Evolutionary conservation across 2,113 vertebrate genomes (phyloP).

Genomic region (Charadrius vociferus): DNA sequence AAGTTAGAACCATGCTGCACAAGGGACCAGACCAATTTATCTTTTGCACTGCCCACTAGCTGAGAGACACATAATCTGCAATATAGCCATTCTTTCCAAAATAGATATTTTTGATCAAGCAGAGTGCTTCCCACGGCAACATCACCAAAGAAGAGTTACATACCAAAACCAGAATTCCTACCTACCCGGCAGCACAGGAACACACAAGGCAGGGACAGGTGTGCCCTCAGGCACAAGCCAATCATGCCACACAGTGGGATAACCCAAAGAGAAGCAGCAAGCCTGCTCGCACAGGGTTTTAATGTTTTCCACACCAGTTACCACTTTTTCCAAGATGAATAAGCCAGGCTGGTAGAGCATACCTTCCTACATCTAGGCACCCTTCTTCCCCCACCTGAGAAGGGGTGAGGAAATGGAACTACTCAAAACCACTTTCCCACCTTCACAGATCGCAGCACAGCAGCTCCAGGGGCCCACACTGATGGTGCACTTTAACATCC

Average conservation of each 20-base stretch:
- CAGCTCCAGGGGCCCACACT: not conserved
- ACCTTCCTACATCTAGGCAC: not conserved
- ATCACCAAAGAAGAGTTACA: fast-evolving
- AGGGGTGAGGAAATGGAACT: fast-evolving
- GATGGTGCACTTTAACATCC: fast-evolving
- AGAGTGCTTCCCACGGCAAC: fast-evolving
- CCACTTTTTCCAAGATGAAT: fast-evolving
- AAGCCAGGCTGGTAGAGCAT: not conserved
- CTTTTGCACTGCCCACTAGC: fast-evolving
- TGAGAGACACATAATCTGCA: not conserved
- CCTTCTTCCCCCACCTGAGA: not conserved
- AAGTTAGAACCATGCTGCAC: not conserved
- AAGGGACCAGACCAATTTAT: not conserved
- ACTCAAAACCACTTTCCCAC: not conserved
- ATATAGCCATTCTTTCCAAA: not conserved
- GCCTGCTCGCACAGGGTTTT: fast-evolving
- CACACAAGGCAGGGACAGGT: not conserved
- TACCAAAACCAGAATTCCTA: not conserved
- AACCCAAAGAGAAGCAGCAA: not conserved
- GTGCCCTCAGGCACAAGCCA: fast-evolving
- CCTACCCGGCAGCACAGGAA: fast-evolving
- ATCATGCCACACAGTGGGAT: fast-evolving
- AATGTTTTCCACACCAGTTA: fast-evolving
- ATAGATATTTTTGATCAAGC: not conserved
- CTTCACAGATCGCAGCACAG: fast-evolving